Evolutionary conservation across 2,888 invertebrate species (phyloP), one percentile per base, ranked within the genome.

Genomic region (Tridacna gigas): DNA sequence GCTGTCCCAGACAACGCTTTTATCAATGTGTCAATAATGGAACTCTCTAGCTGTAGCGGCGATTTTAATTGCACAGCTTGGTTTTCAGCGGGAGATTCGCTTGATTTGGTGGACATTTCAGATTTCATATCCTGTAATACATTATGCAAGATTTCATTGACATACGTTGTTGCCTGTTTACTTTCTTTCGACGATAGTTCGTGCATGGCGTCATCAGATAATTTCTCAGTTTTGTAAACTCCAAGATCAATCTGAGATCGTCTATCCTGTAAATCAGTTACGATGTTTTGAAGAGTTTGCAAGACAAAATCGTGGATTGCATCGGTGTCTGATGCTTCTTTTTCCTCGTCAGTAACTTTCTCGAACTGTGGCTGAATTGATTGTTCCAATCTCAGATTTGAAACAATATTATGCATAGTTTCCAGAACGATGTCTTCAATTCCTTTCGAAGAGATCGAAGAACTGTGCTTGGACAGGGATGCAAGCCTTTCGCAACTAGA

Each of bases 281-380:
- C 81, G 63, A 89, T 89, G 48, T 78, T 80, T 60, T 90, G 90
- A 5, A 90, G 63, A 15, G 83, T 84, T 47, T 87, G 84, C 7
- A 90, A 74, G 20, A 89, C 86, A 75, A 89, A 90, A 37, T 90
- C 88, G 20, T 89, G 86, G 60, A 90, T 83, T 75, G 84, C 84
- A 61, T 73, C 48, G 5, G 88, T 51, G 15, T 66, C 28, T 9
- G 78, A 78, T 12, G 47, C 22, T n/a, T 26, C 25, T n/a, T 61
- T 63, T 28, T 74, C 65, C n/a, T 63, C 25, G 12, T 77, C 66
- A n/a, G 18, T 28, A 15, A n/a, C n/a, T 63, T 45, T 37, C 15
- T 63, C 26, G 15, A 13, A 26, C 13, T 77, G 79, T 0, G 76
- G 47, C 26, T 78, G 65, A 25, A 88, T 77, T 0, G 90, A 87